Base-by-base conservation (phyloP, 1,140 invertebrate genomes). In the Sesamia nonagrioides region DNA sequence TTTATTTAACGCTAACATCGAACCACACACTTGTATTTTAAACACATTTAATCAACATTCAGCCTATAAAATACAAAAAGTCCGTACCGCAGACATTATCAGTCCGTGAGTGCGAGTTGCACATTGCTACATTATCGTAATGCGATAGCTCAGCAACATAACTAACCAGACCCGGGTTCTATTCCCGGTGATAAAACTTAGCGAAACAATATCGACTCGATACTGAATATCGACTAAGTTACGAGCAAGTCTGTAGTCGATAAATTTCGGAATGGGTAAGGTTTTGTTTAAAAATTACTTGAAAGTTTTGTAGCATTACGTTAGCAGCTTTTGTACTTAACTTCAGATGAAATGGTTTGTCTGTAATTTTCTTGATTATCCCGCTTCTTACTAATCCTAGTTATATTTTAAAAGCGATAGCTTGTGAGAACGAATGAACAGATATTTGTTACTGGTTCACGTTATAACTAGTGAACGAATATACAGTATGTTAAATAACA, bases 121-220 rank as follows among this genome's bases (percentile, higher is more conserved):
- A 69, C 66, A 69, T 69, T 45, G 45, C 73, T 75, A 75, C 71
- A 81, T 78, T 81, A 74, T 77, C 75, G 75, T 45, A 56, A 77
- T 42, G 37, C 45, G 79, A 81, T 81, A 81, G 50, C 58, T 7
- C 56, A 13, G 45, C n/a, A 33, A 77, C 79, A 81, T 81, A 81
- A 81, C 56, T 81, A 77, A 77, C 74, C 71, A 78, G 69, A 18
- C 69, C 75, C 48, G 69, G 73, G 79, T 78, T 77, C 72, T 74
- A 75, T 72, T 71, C 72, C 56, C 63, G 56, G 56, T 61, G 77
- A 82, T 82, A 82, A 78, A 78, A 77, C 71, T 72, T 78, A 74
- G 61, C 71, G 71, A 78, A 82, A 82, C 76, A 82, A 75, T 82
- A 82, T 81, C 80, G 76, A 68, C 37, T 68, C 45, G 80, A 82